Evolutionary conservation across 2,888 invertebrate species (phyloP).

Genomic region (Orthonevra nobilis): DNA sequence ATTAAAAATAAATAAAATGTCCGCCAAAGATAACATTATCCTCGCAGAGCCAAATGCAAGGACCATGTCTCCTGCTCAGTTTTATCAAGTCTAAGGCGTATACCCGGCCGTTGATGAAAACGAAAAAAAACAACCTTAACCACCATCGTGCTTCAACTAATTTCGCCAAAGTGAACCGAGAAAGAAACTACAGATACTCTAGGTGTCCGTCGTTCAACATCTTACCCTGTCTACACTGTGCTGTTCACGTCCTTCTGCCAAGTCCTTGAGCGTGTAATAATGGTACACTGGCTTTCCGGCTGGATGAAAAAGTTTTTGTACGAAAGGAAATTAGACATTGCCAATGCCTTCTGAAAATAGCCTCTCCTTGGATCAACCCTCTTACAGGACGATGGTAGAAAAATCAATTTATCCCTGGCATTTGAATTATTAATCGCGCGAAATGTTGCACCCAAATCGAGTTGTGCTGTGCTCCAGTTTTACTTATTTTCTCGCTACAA

Average conservation of each 20-base stretch:
- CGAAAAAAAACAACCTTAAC: not conserved
- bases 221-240: not conserved
- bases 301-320: not conserved
- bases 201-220: not conserved
- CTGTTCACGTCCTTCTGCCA: not conserved
- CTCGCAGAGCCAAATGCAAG: too few species aligned
- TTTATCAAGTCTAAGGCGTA: too few species aligned
- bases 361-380: too few species aligned
- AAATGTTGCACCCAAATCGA: slow-evolving; percentile 28
- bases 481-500: not conserved
- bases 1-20: slow-evolving; percentile 17
- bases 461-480: not conserved
- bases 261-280: not conserved
- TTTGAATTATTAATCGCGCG: slow-evolving; percentile 25
- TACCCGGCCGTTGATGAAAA: too few species aligned
- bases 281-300: not conserved
- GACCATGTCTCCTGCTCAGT: too few species aligned
- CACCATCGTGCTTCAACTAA: not conserved
- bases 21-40: not conserved
- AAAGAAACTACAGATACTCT: not conserved
- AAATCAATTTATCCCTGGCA: slow-evolving; percentile 12
- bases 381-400: not conserved
- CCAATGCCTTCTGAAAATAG: not conserved
- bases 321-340: not conserved
- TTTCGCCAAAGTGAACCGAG: not conserved